phyloP scores from a whole-genome alignment of 2,797 vertebrate genomes.

The Sebastes minor region DNA sequence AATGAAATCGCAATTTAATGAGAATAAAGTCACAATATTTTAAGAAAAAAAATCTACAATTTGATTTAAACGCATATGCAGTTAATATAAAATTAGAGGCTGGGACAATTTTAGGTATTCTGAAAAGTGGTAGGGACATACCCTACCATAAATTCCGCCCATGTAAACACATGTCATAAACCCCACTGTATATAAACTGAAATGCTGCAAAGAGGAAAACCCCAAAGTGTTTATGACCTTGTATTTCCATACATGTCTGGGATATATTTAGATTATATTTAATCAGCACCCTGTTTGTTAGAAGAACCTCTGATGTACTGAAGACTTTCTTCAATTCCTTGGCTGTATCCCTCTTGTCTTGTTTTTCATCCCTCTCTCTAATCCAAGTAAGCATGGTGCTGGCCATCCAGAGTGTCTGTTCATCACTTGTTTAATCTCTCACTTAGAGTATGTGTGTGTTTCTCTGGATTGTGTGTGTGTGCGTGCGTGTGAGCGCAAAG shows the following conservation, averaged over 20 bases:
- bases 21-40: not conserved
- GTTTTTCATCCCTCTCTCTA: slow-evolving; percentile 30
- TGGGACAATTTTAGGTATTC: not conserved
- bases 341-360: slow-evolving; percentile 2
- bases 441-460: slow-evolving; percentile 28
- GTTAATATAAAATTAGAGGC: not conserved
- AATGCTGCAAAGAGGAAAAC: not conserved
- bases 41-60: not conserved
- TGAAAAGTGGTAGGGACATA: not conserved
- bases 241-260: not conserved
- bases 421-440: slow-evolving; percentile 55
- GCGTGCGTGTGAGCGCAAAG: not conserved
- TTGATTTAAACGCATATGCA: not conserved
- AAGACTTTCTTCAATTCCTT: not conserved
- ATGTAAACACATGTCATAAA: not conserved
- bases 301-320: not conserved
- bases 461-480: not conserved
- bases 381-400: slow-evolving; percentile 24
- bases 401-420: slow-evolving; percentile 32
- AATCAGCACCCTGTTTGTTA: not conserved
- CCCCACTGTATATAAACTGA: not conserved
- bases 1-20: too few relatives aligned
- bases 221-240: not conserved
- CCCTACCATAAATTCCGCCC: not conserved
- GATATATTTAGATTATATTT: not conserved